These are phyloP conservation scores for Paramisgurnus dabryanus DNA, from an alignment of 2,113 vertebrate genomes.

Conservation along the genomic window DNA sequence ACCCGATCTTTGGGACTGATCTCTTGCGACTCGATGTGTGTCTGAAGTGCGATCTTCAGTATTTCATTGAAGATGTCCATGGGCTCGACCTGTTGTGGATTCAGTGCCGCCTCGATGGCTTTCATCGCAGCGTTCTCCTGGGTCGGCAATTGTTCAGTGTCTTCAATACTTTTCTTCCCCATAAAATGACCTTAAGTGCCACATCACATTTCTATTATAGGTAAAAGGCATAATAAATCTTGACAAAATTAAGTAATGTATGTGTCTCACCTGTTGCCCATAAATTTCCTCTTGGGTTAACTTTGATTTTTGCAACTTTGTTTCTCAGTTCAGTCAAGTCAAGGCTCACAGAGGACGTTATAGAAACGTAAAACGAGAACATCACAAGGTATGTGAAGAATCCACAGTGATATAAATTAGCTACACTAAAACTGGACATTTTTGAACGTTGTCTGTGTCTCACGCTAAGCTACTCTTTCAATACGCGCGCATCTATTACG, in stretches of 20 bases:
- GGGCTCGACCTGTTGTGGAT: conserved; percentile 67
- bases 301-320: conserved; percentile 83
- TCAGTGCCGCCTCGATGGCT: conserved; percentile 51
- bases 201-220: conserved; percentile 4
- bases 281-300: conserved; percentile 88
- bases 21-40: conserved; percentile 70
- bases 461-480: background rate
- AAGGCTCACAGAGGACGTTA: conserved; percentile 75
- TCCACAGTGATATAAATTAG: conserved; percentile 65
- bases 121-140: conserved; percentile 53
- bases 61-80: conserved; percentile 77
- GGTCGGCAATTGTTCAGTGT: conserved; percentile 63
- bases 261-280: conserved; percentile 88
- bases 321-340: conserved; percentile 81
- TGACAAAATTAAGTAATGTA: background rate
- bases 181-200: conserved; percentile 86
- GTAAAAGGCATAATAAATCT: background rate
- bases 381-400: conserved; percentile 76
- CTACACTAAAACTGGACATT: conserved; percentile 65
- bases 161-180: conserved; percentile 89
- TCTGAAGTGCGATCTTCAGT: conserved; percentile 74
- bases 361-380: conserved; percentile 69
- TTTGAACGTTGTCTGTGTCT: conserved; percentile 31
- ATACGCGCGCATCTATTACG: conserved; percentile 20
- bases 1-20: conserved; percentile 73